A percentile compares a stretch with the other conserved stretches of the same genome.
These are phyloP conservation scores for Atlantisia rogersi DNA, from an alignment of 2,113 vertebrate species.

Conservation along the genomic window DNA sequence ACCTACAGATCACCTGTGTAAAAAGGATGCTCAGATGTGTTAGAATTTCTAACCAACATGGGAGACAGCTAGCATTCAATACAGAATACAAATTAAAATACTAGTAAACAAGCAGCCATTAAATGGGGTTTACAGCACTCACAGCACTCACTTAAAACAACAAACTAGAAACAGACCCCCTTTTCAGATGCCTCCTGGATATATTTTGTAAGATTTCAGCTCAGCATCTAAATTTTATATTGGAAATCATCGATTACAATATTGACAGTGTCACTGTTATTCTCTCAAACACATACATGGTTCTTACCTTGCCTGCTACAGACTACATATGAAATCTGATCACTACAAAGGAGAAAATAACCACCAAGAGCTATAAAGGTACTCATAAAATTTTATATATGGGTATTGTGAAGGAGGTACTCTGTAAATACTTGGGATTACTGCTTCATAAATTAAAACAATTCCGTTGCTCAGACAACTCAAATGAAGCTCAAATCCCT, in stretches of 20 bases:
- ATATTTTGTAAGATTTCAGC: background rate
- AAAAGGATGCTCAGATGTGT: background rate
- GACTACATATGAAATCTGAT: background rate
- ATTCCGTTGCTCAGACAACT: background rate
- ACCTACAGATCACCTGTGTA: background rate
- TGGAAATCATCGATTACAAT: background rate
- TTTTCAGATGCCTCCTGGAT: background rate
- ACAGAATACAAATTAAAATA: background rate
- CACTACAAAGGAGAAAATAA: background rate
- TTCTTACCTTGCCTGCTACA: background rate
- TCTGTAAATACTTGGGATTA: background rate
- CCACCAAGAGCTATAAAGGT: background rate
- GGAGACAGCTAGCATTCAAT: background rate
- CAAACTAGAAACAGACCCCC: rapidly evolving
- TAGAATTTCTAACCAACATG: background rate
- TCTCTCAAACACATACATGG: background rate
- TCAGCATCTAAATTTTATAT: background rate
- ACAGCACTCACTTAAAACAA: background rate
- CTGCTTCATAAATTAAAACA: background rate
- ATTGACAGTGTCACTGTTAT: background rate
- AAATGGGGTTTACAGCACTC: background rate
- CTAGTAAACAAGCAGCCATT: background rate
- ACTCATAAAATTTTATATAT: background rate
- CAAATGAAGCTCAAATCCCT: background rate
- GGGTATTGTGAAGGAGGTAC: background rate